These are phyloP conservation scores for Crematogaster levior DNA, from an alignment of 2,888 invertebrate species.

Conservation along the genomic window DNA sequence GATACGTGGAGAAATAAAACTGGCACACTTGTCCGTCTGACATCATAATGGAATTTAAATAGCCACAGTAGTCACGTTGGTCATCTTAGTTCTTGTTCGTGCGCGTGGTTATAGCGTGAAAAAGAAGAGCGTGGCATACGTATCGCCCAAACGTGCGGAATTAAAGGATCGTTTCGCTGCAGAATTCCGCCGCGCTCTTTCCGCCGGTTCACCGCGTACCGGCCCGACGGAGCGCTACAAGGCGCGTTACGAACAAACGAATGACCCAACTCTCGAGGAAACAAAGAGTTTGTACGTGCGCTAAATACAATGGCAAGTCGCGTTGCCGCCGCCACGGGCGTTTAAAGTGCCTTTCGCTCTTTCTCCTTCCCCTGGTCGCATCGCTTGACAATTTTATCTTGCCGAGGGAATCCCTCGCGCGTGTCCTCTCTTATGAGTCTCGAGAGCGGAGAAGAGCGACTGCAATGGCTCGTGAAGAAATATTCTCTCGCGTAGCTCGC, in stretches of 20 bases:
- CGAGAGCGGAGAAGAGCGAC: constrained; percentile 31
- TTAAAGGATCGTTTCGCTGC: constrained; percentile 59
- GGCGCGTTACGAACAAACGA: constrained; percentile 69
- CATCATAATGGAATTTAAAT: constrained; percentile 46
- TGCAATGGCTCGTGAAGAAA: constrained; percentile 61
- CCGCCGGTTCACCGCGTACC: constrained; percentile 37
- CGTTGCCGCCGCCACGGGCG: constrained; percentile 14
- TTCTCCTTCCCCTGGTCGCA: constrained; percentile 16
- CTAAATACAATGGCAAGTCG: constrained; percentile 60
- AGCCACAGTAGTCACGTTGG: neutral
- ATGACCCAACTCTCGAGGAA: constrained; percentile 68
- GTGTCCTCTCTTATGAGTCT: constrained; percentile 7
- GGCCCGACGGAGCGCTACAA: constrained; percentile 50
- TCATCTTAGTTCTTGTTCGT: constrained; percentile 31
- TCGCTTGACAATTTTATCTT: constrained; percentile 68
- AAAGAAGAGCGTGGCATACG: constrained; percentile 33
- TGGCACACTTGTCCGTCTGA: neutral
- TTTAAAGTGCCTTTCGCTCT: constrained; percentile 21
- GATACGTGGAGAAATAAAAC: neutral
- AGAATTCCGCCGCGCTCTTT: constrained; percentile 27
- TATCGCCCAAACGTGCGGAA: constrained; percentile 55
- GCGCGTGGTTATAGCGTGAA: constrained; percentile 18
- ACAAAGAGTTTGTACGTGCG: constrained; percentile 71
- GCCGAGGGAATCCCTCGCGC: constrained; percentile 25
- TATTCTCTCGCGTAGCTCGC: constrained; percentile 46